A percentile compares a stretch with the other conserved stretches of the same genome.
These are phyloP conservation scores for Paramormyrops kingsleyae DNA, from an alignment of 2,113 vertebrate species.

Conservation along the genomic window DNA sequence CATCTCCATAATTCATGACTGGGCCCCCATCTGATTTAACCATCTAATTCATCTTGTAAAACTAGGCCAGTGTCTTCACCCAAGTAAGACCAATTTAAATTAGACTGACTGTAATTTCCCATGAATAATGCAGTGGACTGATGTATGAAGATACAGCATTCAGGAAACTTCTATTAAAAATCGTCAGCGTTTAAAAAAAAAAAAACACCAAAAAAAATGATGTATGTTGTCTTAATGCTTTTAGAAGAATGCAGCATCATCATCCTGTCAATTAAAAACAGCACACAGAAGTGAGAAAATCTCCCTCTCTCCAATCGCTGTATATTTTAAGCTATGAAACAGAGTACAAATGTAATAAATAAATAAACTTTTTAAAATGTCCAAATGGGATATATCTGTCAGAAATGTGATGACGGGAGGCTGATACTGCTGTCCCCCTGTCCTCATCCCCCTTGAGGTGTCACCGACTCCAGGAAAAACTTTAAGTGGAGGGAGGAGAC, in stretches of 20 bases:
- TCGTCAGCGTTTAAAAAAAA: background rate
- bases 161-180: background rate
- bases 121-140: constrained; percentile 5
- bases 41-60: constrained; percentile 22
- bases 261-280: background rate
- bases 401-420: background rate
- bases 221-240: background rate
- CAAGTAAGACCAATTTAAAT: constrained; percentile 18
- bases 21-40: constrained; percentile 15
- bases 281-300: background rate
- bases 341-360: background rate
- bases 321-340: background rate
- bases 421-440: background rate
- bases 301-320: background rate
- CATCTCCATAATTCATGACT: constrained; percentile 16
- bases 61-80: constrained; percentile 18
- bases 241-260: background rate
- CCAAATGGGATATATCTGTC: background rate
- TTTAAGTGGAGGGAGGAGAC: background rate
- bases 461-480: background rate
- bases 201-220: no score
- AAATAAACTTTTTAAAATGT: background rate
- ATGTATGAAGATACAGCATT: constrained; percentile 6
- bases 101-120: constrained; percentile 8
- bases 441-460: background rate